Evolutionary conservation across 2,113 vertebrate species (phyloP).

Genomic region (Gracilinanus agilis): DNA sequence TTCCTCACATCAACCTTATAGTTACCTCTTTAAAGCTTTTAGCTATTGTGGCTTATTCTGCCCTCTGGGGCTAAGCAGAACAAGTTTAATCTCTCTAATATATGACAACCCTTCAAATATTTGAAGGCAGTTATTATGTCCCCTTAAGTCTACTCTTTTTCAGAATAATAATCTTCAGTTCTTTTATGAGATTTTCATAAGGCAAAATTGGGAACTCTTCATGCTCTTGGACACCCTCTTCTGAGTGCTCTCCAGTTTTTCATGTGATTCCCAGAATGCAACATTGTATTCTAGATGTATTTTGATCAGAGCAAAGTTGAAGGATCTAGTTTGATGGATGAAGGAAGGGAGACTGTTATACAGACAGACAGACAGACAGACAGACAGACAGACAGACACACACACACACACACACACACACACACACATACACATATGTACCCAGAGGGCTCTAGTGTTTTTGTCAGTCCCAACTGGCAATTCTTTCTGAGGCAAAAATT

Average conservation of each 20-base stretch:
- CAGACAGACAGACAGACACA: not conserved
- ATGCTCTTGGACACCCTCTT: not conserved
- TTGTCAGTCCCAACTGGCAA: constrained; percentile 15
- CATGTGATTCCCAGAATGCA: not conserved
- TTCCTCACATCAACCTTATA: not conserved
- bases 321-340: not conserved
- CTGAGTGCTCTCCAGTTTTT: not conserved
- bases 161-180: not conserved
- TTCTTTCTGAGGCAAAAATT: constrained; percentile 38
- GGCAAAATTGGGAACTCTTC: not conserved
- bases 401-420: not conserved
- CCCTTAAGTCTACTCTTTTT: not conserved
- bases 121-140: not conserved
- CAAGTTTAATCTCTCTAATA: not conserved
- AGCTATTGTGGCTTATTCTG: not conserved
- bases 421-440: not conserved
- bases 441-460: not conserved
- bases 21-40: not conserved
- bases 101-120: not conserved
- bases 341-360: not conserved
- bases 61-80: not conserved
- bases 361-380: not conserved
- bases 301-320: not conserved
- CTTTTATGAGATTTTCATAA: not conserved
- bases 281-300: not conserved